A percentile compares a stretch with the other conserved stretches of the same genome.
These are phyloP conservation scores for Escarpia spicata DNA, from an alignment of 2,888 invertebrate species.

Conservation along the genomic window DNA sequence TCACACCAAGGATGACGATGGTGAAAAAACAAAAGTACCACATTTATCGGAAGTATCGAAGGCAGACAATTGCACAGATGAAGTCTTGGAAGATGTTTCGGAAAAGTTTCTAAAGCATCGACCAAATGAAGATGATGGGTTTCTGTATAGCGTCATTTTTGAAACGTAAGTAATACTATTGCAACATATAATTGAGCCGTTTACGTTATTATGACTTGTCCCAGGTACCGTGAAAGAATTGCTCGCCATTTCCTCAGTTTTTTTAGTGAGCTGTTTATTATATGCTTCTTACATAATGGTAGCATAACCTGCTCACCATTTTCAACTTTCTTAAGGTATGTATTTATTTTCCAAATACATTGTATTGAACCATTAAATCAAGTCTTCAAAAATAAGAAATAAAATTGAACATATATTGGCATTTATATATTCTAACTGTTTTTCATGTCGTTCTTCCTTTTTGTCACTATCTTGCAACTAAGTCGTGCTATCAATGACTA, in stretches of 20 bases:
- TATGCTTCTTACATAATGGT: neutral
- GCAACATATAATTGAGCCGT: neutral
- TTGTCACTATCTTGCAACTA: no score
- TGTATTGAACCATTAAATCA: neutral
- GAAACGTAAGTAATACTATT: slow-evolving; percentile 55
- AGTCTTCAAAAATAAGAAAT: no score
- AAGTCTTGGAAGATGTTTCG: neutral
- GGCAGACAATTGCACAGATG: neutral
- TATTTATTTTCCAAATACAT: neutral
- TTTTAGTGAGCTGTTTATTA: neutral
- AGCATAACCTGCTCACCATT: slow-evolving; percentile 18
- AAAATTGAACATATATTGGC: no score
- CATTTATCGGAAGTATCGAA: neutral
- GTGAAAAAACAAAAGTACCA: slow-evolving; percentile 31
- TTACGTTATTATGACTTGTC: neutral
- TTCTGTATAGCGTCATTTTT: slow-evolving; percentile 52
- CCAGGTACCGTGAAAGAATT: neutral
- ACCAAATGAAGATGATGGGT: slow-evolving; percentile 47
- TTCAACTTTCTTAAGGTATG: neutral
- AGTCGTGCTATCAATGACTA: no score
- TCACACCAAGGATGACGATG: slow-evolving; percentile 33
- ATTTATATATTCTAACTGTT: no score
- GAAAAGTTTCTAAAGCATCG: neutral
- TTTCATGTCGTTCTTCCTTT: no score
- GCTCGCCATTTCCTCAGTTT: neutral